These are phyloP conservation scores for Cydia fagiglandana DNA, from an alignment of 1,140 invertebrate genomes.

Conservation along the genomic window DNA sequence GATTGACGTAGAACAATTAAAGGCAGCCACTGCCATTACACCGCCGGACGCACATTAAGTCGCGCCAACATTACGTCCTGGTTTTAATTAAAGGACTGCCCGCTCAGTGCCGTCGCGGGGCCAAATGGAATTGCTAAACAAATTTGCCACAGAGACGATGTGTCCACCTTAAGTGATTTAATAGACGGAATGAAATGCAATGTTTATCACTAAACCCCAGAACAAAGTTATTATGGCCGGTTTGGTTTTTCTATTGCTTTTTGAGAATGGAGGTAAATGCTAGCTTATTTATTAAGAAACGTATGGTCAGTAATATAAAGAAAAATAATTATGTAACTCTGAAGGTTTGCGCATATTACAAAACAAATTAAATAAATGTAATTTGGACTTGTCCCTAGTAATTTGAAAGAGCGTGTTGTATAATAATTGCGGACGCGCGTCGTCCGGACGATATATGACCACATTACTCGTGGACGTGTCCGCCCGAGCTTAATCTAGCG, in stretches of 20 bases:
- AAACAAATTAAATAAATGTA: constrained; percentile 20
- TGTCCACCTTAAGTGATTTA: constrained; percentile 80
- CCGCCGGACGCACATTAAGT: constrained; percentile 74
- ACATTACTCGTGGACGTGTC: constrained; percentile 75
- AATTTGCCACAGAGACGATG: constrained; percentile 74
- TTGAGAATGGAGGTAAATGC: not conserved
- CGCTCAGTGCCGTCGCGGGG: constrained; percentile 56
- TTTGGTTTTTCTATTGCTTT: not conserved
- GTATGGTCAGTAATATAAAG: no score
- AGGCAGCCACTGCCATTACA: constrained; percentile 64
- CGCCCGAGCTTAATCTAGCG: constrained; percentile 68
- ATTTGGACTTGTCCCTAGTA: constrained; percentile 11
- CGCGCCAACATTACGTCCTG: constrained; percentile 67
- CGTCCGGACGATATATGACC: constrained; percentile 72
- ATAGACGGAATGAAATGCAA: constrained; percentile 76
- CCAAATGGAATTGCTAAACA: constrained; percentile 77
- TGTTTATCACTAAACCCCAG: constrained; percentile 45
- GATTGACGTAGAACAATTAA: constrained; percentile 74
- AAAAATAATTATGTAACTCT: not conserved
- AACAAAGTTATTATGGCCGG: not conserved
- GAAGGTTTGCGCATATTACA: no score
- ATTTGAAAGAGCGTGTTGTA: constrained; percentile 32
- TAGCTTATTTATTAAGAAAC: not conserved
- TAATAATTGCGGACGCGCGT: constrained; percentile 72
- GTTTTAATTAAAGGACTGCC: constrained; percentile 78